These are phyloP conservation scores for Tupiocoris notatus DNA, from an alignment of 2,888 invertebrate genomes.

Conservation along the genomic window DNA sequence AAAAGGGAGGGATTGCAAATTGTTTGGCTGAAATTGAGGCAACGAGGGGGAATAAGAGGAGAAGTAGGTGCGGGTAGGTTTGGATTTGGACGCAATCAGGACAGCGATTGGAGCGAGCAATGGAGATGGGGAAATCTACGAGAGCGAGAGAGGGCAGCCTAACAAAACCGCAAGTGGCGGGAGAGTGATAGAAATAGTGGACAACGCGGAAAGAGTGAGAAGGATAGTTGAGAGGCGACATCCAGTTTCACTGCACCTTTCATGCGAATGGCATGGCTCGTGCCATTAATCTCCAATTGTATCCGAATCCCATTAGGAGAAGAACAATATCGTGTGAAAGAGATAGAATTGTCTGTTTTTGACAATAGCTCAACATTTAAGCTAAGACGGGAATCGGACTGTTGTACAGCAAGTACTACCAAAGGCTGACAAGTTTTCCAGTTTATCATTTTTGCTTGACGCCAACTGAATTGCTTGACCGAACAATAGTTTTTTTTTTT, in stretches of 20 bases:
- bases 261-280: not conserved
- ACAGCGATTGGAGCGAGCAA: conserved; percentile 1
- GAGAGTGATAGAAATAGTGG: not conserved
- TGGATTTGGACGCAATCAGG: conserved; percentile 7
- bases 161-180: not conserved
- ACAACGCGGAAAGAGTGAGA: not conserved
- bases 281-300: conserved; percentile 33
- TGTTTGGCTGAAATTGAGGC: not conserved
- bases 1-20: not conserved
- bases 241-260: not conserved
- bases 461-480: too few relatives aligned
- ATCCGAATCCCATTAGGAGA: conserved; percentile 27
- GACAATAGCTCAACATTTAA: too few relatives aligned
- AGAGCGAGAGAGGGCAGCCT: not conserved
- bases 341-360: too few relatives aligned
- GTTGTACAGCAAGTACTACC: too few relatives aligned
- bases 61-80: not conserved
- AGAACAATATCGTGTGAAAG: conserved; percentile 38
- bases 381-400: too few relatives aligned
- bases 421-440: too few relatives aligned
- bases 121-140: not conserved
- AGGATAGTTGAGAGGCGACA: not conserved
- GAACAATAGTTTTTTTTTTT: too few relatives aligned
- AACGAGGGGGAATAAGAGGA: not conserved
- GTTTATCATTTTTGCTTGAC: too few relatives aligned